phyloP scores from a whole-genome alignment of 64 coral and sea anemone genomes.

The Montipora foliosa region DNA sequence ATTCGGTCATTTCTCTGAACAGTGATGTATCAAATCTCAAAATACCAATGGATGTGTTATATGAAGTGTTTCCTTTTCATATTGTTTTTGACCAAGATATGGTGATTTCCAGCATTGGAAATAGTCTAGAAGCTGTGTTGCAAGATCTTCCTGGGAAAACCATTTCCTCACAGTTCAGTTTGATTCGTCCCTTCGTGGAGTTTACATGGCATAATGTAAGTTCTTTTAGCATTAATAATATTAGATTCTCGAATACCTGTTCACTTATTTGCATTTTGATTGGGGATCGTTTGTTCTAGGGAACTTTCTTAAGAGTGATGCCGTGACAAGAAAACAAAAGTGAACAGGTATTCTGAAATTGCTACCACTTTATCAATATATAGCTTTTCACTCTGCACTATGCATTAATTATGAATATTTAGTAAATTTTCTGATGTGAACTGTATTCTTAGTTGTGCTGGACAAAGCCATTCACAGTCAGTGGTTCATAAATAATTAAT shows the following conservation, averaged over 20 bases:
- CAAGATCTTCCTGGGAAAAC: constrained; percentile 70
- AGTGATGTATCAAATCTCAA: constrained; percentile 75
- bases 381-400: too few species aligned
- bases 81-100: constrained; percentile 85
- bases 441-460: too few species aligned
- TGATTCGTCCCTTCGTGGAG: constrained; percentile 82
- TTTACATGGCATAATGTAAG: constrained; percentile 95
- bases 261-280: too few species aligned
- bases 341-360: too few species aligned
- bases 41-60: constrained; percentile 91
- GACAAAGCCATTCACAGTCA: too few species aligned
- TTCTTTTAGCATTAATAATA: background rate
- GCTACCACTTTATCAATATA: too few species aligned
- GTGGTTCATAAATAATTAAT: too few species aligned
- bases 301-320: too few species aligned
- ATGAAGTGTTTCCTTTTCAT: constrained; percentile 96
- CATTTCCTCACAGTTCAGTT: constrained; percentile 61
- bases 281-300: too few species aligned
- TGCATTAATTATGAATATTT: too few species aligned
- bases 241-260: background rate
- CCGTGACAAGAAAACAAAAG: too few species aligned
- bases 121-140: constrained; percentile 75
- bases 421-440: too few species aligned
- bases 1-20: constrained; percentile 84
- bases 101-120: constrained; percentile 82